Evolutionary conservation across 2,888 invertebrate genomes (phyloP), one percentile per base, ranked within the genome.

Genomic region (Acleris laterana): DNA sequence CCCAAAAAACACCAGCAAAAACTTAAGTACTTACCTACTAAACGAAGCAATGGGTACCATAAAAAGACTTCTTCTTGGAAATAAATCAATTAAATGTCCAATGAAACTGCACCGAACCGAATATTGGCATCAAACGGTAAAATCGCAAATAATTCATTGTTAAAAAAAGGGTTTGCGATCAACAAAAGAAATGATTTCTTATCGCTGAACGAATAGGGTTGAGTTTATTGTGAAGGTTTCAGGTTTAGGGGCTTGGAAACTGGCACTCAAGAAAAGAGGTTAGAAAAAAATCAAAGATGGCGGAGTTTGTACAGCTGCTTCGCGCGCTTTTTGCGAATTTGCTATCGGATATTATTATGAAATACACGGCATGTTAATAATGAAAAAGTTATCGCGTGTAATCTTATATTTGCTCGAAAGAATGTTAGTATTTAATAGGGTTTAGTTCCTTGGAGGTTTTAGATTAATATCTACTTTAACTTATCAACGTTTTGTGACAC

Each of bases 291-390:
- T 70, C 59, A 69, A 80, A 81, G 74, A 82, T 79, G 80, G 76
- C 74, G 77, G 74, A 80, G 79, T 82, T 84, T 73, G 79, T 75
- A 81, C 88, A 88, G 88, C 89, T 89, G 87, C 78, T 72, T 74
- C 68, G 71, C 73, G 74, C 76, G 72, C 74, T 82, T 78, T 79
- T 81, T 75, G 77, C 69, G 67, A 69, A 77, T 77, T 78, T 72
- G 75, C 77, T 80, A 78, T 77, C 77, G 61, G 66, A 66, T 57
- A 56, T 38, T 25, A 3, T 4, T 66, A 38, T 49, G 51, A 61
- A 61, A 51, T 62, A 62, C 46, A 48, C 46, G 22, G 32, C 32
- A 51, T 51, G 50, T 62, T n/a, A n/a, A 25, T 61, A 56, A 38
- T 38, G 38, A 6, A 38, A 38, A 38, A 56, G 56, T 61, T 61